Conservation (phyloP, 2,797 vertebrate genomes). For the Aselliscus stoliczkanus region DNA sequence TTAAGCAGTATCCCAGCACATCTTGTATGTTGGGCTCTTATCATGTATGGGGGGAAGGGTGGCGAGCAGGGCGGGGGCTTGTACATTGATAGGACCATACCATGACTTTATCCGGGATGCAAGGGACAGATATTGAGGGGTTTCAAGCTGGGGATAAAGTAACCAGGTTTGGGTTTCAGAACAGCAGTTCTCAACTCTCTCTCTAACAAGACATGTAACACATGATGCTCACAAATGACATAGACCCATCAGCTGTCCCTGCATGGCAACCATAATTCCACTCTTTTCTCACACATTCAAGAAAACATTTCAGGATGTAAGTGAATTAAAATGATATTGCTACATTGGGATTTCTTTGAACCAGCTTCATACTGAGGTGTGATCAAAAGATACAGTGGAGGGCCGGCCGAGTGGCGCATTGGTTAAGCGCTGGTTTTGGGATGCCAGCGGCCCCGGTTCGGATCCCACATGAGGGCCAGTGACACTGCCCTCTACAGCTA, state of each 20-base stretch:
- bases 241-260: not conserved
- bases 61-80: not conserved
- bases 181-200: not conserved
- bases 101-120: not conserved
- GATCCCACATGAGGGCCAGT: too few relatives aligned
- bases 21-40: not conserved
- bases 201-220: not conserved
- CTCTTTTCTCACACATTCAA: not conserved
- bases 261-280: not conserved
- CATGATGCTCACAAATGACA: not conserved
- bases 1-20: not conserved
- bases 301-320: not conserved
- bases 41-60: not conserved
- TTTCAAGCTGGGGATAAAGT: not conserved
- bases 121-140: not conserved
- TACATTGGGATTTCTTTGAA: not conserved
- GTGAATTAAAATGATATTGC: not conserved
- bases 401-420: too few relatives aligned
- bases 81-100: not conserved
- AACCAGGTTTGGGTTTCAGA: not conserved
- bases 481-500: too few relatives aligned
- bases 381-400: too few relatives aligned
- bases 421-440: too few relatives aligned
- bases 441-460: too few relatives aligned
- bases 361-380: not conserved